Conservation (phyloP, 1,140 invertebrate species). For the Mactra quadrangularis region DNA sequence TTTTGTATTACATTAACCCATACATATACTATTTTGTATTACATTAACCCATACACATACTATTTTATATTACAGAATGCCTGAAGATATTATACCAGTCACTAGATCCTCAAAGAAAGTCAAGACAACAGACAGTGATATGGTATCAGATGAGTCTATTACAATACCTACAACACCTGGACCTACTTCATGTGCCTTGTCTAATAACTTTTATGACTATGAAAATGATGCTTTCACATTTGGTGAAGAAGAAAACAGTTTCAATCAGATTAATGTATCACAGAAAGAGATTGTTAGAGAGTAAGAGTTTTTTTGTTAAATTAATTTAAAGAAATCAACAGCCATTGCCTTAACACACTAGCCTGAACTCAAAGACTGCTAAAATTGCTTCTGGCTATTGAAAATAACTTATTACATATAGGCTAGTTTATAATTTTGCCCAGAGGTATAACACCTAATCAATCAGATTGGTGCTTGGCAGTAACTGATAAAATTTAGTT, state of each 20-base stretch:
- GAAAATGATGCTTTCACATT: slow-evolving; percentile 39
- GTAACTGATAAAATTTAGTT: no score
- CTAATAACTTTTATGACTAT: not conserved
- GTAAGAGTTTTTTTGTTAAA: slow-evolving; percentile 13
- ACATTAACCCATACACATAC: no score
- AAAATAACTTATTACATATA: no score
- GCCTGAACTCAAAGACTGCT: no score
- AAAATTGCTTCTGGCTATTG: no score
- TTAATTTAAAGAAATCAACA: not conserved
- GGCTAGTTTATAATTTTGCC: no score
- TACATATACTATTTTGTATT: no score
- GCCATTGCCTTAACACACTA: no score
- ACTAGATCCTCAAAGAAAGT: not conserved
- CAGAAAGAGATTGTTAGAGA: slow-evolving; percentile 49
- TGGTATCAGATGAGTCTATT: slow-evolving; percentile 11
- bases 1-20: no score
- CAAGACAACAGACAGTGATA: not conserved
- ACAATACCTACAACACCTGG: slow-evolving; percentile 3
- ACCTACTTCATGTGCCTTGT: slow-evolving; percentile 29
- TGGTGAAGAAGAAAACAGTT: slow-evolving; percentile 35
- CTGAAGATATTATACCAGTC: not conserved
- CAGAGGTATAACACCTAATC: no score
- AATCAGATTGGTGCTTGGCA: no score
- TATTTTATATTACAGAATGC: not conserved
- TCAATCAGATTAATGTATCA: slow-evolving; percentile 39